Evolutionary conservation across 2,888 invertebrate species (phyloP).

Genomic region (Morpho helenor): DNA sequence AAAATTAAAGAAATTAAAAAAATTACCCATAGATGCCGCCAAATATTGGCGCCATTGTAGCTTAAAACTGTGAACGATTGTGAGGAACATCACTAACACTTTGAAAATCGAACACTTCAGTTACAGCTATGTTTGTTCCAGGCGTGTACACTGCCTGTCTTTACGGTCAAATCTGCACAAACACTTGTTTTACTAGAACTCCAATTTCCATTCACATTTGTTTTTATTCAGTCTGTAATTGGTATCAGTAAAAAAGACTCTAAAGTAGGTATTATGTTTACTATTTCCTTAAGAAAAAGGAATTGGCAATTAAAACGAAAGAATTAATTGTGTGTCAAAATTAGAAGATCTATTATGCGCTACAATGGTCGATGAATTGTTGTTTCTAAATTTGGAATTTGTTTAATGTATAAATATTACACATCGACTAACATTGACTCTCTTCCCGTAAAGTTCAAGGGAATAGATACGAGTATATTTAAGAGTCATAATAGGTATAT

Average conservation of each 20-base stretch:
- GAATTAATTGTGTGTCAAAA: background rate
- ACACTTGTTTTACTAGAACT: conserved; percentile 3
- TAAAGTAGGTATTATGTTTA: background rate
- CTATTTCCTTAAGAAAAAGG: conserved; percentile 11
- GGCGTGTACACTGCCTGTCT: conserved; percentile 46
- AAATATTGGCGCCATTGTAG: no score
- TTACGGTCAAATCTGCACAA: conserved; percentile 42
- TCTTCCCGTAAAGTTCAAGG: no score
- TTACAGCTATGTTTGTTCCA: conserved; percentile 19
- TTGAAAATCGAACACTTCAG: conserved; percentile 23
- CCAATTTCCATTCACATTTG: conserved; percentile 48
- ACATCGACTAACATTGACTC: no score
- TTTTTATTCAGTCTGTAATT: conserved; percentile 18
- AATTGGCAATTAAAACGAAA: conserved; percentile 11
- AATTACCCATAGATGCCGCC: no score
- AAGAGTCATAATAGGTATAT: no score
- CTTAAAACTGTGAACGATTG: no score
- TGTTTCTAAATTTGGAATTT: background rate
- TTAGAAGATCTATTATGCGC: no score
- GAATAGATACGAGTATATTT: no score
- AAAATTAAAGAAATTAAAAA: no score
- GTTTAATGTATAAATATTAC: no score
- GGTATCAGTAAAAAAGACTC: conserved; percentile 2
- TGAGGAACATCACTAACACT: background rate
- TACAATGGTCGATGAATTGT: background rate